Percentiles rank a stretch among this genome's conserved stretches.
Evolutionary conservation across 2,888 invertebrate genomes (phyloP).

Genomic region (Timandra comae): DNA sequence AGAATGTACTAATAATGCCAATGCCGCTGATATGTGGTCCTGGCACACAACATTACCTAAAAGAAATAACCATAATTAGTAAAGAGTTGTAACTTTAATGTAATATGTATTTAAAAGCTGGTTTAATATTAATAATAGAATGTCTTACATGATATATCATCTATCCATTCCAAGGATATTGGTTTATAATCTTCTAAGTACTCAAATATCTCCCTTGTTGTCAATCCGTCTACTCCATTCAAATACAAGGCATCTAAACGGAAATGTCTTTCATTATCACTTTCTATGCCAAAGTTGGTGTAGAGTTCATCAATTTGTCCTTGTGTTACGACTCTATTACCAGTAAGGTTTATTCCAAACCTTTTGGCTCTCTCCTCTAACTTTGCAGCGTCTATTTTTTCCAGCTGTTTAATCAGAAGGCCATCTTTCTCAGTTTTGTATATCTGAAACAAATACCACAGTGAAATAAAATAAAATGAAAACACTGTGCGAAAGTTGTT

Average conservation of each 20-base stretch:
- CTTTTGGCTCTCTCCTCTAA: conserved; percentile 63
- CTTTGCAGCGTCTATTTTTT: conserved; percentile 60
- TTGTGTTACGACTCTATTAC: conserved; percentile 61
- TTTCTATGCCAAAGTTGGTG: conserved; percentile 59
- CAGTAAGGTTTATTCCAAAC: conserved; percentile 62
- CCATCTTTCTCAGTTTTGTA: conserved; percentile 55
- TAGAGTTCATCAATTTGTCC: conserved; percentile 68
- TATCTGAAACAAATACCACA: conserved; percentile 36
- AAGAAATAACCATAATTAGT: conserved; percentile 28
- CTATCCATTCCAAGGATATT: conserved; percentile 88
- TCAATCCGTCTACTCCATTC: conserved; percentile 84
- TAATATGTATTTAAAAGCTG: too few species aligned
- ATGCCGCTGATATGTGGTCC: conserved; percentile 76
- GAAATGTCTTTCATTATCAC: conserved; percentile 78
- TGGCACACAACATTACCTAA: conserved; percentile 81
- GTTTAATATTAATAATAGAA: too few species aligned
- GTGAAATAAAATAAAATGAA: too few species aligned
- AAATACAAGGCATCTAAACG: conserved; percentile 86
- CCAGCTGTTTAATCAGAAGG: conserved; percentile 46
- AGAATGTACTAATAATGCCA: conserved; percentile 77
- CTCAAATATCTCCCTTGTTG: conserved; percentile 85
- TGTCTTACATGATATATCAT: conserved; percentile 86
- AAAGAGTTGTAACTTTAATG: too few species aligned
- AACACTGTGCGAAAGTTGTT: too few species aligned
- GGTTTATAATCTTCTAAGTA: conserved; percentile 88